Evolutionary conservation across 2,888 invertebrate species (phyloP).

Genomic region (Liopterus haemorrhoidalis): DNA sequence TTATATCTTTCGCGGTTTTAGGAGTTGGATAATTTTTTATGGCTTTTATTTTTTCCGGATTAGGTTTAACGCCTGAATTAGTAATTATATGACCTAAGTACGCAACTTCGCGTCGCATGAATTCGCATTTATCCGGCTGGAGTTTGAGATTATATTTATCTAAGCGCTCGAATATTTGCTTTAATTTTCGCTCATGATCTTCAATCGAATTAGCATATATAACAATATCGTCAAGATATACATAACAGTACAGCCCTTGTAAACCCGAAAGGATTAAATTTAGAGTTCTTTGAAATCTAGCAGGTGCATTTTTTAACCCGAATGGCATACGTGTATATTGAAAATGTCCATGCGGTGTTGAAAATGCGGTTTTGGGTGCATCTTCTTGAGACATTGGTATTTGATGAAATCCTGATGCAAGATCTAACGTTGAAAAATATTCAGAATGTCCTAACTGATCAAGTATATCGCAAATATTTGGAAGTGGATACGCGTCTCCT

Average conservation of each 20-base stretch:
- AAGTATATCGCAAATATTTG: too few species aligned
- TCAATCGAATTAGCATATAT: constrained; percentile 19
- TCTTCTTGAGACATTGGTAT: too few species aligned
- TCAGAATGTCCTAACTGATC: too few species aligned
- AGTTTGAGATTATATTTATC: constrained; percentile 14
- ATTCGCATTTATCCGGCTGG: constrained; percentile 27
- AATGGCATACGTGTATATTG: constrained; percentile 31
- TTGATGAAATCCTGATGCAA: too few species aligned
- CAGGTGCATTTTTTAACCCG: constrained; percentile 35
- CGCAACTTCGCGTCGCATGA: constrained; percentile 17
- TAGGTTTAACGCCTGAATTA: constrained; percentile 25
- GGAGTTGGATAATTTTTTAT: constrained; percentile 24
- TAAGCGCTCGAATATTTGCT: constrained; percentile 30
- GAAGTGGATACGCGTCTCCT: too few species aligned
- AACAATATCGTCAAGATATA: constrained; percentile 22
- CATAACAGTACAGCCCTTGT: constrained; percentile 27
- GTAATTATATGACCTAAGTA: constrained; percentile 28
- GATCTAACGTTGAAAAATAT: too few species aligned
- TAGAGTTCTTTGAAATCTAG: constrained; percentile 36
- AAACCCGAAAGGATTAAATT: constrained; percentile 34
- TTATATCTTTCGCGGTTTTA: constrained; percentile 20
- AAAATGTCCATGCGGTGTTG: constrained; percentile 23
- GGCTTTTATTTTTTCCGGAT: constrained; percentile 26
- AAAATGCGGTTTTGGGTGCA: constrained; percentile 29
- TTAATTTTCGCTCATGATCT: constrained; percentile 21